Conservation (phyloP, 2,888 invertebrate species). For the Cordilura impudica region DNA sequence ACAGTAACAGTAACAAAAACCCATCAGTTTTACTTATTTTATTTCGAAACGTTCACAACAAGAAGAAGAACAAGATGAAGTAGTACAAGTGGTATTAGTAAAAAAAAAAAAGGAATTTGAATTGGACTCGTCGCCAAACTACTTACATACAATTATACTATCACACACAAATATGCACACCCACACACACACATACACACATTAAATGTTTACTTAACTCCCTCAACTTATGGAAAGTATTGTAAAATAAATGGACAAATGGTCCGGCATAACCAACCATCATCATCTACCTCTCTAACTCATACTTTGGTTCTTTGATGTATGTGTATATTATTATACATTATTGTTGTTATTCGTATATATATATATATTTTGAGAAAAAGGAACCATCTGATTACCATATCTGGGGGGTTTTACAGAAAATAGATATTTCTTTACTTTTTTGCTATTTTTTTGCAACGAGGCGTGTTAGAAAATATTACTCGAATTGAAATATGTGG, state of each 20-base stretch:
- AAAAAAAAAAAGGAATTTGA: conserved; percentile 37
- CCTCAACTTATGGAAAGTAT: conserved; percentile 34
- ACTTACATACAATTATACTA: conserved; percentile 39
- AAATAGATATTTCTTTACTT: conserved; percentile 28
- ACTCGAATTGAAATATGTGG: too few species aligned
- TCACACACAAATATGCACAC: neutral
- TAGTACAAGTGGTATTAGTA: neutral
- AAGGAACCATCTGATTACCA: conserved; percentile 54
- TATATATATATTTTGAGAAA: neutral
- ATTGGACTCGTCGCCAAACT: conserved; percentile 60
- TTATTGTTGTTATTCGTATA: conserved; percentile 2
- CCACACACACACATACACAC: conserved; percentile 15
- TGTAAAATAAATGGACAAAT: neutral
- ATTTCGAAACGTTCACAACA: conserved; percentile 11
- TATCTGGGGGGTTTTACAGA: conserved; percentile 29
- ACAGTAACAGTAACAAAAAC: conserved; percentile 8
- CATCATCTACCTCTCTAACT: neutral
- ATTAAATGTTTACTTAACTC: conserved; percentile 41
- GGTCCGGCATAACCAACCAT: neutral
- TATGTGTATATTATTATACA: conserved; percentile 6
- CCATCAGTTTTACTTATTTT: conserved; percentile 46
- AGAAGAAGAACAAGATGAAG: neutral
- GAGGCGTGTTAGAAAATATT: neutral
- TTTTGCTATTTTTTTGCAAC: neutral
- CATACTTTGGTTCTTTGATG: neutral